These are phyloP conservation scores for Dilophus febrilis DNA, from an alignment of 2,888 invertebrate species.

Conservation along the genomic window DNA sequence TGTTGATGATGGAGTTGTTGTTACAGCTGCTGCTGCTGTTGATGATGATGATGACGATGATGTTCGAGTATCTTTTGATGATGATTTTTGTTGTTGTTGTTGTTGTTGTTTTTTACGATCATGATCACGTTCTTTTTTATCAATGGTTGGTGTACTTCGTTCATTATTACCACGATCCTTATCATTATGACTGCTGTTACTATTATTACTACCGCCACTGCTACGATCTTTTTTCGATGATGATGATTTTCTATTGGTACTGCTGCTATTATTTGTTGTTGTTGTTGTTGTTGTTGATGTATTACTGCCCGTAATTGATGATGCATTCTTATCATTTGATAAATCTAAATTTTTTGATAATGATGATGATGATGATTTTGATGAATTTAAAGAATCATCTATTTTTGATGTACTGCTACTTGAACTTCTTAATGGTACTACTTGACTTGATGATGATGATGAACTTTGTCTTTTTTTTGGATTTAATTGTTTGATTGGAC, in stretches of 20 bases:
- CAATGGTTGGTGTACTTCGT: too few relatives aligned
- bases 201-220: too few relatives aligned
- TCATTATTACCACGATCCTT: too few relatives aligned
- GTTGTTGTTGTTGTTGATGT: too few relatives aligned
- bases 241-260: too few relatives aligned
- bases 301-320: not conserved
- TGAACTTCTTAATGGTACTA: constrained; percentile 41
- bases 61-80: constrained; percentile 12
- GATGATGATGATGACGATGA: constrained; percentile 10
- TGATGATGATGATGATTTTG: constrained; percentile 7
- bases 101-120: constrained; percentile 7
- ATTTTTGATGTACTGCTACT: constrained; percentile 34
- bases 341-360: too few relatives aligned
- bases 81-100: too few relatives aligned
- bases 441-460: too few relatives aligned
- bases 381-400: constrained; percentile 14
- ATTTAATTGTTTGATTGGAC: constrained; percentile 28
- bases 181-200: too few relatives aligned
- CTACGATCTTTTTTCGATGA: too few relatives aligned
- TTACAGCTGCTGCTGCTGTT: not conserved
- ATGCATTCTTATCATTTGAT: not conserved
- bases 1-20: not conserved
- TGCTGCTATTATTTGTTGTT: too few relatives aligned
- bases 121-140: constrained; percentile 1
- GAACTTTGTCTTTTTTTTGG: constrained; percentile 39